Percentiles rank a stretch among this genome's conserved stretches.
These are phyloP conservation scores for Palythoa grandis DNA, from an alignment of 92 coral and sea anemone species.

Conservation along the genomic window DNA sequence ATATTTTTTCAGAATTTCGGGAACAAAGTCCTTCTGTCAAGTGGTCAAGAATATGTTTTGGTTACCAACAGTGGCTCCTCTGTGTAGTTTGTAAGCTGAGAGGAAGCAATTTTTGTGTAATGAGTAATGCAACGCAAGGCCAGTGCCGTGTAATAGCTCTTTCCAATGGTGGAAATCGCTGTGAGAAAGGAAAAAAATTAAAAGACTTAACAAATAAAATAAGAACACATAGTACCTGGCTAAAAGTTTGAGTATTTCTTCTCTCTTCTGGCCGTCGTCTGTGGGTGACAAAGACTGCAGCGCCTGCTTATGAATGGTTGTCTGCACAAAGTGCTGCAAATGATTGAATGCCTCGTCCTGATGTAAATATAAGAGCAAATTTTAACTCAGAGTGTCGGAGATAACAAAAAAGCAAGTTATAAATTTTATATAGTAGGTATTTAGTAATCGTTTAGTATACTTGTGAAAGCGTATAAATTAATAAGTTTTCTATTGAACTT, in stretches of 20 bases:
- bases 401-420: neutral
- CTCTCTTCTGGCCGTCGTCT: slow-evolving; percentile 93
- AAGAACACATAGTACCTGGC: slow-evolving; percentile 61
- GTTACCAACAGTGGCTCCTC: too few species aligned
- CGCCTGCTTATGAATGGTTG: slow-evolving; percentile 94
- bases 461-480: too few species aligned
- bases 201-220: neutral
- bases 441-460: too few species aligned
- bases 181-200: neutral
- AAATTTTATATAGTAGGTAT: too few species aligned
- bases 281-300: slow-evolving; percentile 92
- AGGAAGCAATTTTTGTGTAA: too few species aligned
- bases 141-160: too few species aligned
- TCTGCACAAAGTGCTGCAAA: slow-evolving; percentile 93
- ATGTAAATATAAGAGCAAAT: neutral
- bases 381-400: neutral
- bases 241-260: slow-evolving; percentile 93
- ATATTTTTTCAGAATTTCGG: too few species aligned
- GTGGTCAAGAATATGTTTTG: too few species aligned
- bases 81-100: too few species aligned
- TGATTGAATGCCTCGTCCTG: slow-evolving; percentile 96
- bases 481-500: too few species aligned
- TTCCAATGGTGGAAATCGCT: neutral
- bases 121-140: too few species aligned
- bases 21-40: too few species aligned